A percentile compares a stretch with the other conserved stretches of the same genome.
Evolutionary conservation across 2,888 invertebrate species (phyloP).

Genomic region (Heliconius aoede): DNA sequence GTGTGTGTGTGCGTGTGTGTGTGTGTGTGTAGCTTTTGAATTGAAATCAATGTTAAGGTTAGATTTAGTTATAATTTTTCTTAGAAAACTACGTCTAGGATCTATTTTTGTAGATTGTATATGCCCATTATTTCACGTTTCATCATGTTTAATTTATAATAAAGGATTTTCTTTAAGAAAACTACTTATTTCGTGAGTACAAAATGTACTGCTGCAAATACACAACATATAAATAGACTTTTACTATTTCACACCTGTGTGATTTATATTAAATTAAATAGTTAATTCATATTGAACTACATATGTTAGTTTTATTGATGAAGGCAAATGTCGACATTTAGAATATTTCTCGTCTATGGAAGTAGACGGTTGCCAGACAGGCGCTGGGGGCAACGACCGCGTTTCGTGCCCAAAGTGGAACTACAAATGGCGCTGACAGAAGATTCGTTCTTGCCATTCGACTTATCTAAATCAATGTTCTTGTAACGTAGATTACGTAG

Average conservation of each 20-base stretch:
- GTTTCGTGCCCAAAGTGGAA: slow-evolving; percentile 59
- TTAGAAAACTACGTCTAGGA: too few species aligned
- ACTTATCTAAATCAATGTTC: slow-evolving; percentile 36
- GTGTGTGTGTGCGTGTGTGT: not conserved
- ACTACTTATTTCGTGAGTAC: not conserved
- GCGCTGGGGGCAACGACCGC: slow-evolving; percentile 62
- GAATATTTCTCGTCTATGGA: slow-evolving; percentile 12
- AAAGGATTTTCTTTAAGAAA: too few species aligned
- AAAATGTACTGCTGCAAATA: not conserved
- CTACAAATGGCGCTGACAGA: slow-evolving; percentile 41
- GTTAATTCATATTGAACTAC: not conserved
- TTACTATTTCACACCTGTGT: not conserved
- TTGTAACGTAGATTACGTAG: slow-evolving; percentile 37
- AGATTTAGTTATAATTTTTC: too few species aligned
- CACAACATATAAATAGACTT: not conserved
- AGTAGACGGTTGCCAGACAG: slow-evolving; percentile 71
- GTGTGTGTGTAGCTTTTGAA: not conserved
- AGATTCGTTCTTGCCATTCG: slow-evolving; percentile 33
- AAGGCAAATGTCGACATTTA: not conserved
- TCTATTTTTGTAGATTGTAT: too few species aligned
- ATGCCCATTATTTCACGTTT: too few species aligned
- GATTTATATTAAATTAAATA: not conserved
- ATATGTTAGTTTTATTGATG: slow-evolving; percentile 12
- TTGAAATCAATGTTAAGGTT: too few species aligned
- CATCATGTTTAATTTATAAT: too few species aligned